phyloP scores from a whole-genome alignment of 2,113 vertebrate species.

The Trematocara stigmaticum region DNA sequence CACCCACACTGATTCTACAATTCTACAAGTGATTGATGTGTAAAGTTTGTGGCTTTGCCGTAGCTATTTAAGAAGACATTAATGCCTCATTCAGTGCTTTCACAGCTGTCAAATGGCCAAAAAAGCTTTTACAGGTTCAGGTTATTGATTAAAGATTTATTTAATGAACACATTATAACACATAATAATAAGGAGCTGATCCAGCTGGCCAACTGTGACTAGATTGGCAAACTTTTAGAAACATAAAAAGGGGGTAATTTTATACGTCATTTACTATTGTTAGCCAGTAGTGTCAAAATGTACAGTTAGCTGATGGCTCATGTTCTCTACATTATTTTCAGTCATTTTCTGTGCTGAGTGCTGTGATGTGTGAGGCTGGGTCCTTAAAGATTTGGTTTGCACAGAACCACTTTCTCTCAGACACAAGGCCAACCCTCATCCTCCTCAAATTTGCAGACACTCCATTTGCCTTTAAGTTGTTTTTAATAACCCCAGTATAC shows the following conservation, averaged over 20 bases:
- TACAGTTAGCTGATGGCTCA: background rate
- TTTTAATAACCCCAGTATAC: background rate
- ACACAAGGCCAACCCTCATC: background rate
- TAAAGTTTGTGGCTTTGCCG: background rate
- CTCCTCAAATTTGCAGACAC: background rate
- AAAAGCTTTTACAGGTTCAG: background rate
- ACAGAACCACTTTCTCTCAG: background rate
- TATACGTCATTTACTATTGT: background rate
- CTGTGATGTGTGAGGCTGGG: background rate
- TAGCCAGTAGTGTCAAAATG: background rate
- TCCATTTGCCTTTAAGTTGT: background rate
- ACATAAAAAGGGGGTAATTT: background rate
- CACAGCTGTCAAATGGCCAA: background rate
- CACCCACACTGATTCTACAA: background rate
- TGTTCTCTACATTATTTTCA: background rate
- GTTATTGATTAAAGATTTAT: background rate
- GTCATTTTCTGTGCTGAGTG: background rate
- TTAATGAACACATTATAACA: background rate
- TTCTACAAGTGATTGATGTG: background rate
- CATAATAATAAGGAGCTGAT: background rate
- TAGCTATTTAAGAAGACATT: background rate
- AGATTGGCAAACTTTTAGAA: background rate
- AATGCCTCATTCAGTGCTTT: background rate
- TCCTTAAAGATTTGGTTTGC: background rate
- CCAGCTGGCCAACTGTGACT: background rate